Conservation (phyloP, 2,113 vertebrate genomes). For the Delphinapterus leucas region DNA sequence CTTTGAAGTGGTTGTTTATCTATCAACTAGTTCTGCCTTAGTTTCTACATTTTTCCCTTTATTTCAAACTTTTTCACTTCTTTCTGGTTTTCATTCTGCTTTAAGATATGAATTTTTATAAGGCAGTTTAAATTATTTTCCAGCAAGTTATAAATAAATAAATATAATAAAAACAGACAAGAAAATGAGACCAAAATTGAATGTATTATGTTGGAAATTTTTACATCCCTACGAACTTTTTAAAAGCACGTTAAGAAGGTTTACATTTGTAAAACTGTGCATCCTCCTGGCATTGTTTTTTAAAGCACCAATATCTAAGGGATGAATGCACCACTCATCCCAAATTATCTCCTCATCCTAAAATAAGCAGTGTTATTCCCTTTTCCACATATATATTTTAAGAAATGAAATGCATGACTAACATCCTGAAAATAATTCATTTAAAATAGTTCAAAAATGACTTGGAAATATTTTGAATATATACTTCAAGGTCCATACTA, state of each 20-base stretch:
- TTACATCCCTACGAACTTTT: constrained; percentile 27
- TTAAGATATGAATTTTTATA: constrained; percentile 20
- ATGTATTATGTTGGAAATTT: constrained; percentile 38
- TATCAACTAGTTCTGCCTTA: background rate
- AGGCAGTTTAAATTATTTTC: constrained; percentile 50
- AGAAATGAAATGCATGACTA: constrained; percentile 40
- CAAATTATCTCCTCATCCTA: constrained; percentile 56
- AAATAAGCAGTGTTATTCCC: constrained; percentile 20
- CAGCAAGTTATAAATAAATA: constrained; percentile 65
- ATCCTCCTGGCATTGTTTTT: constrained; percentile 22
- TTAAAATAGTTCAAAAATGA: constrained; percentile 14
- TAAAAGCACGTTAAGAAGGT: constrained; percentile 27
- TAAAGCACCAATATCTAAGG: background rate
- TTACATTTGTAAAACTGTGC: constrained; percentile 51
- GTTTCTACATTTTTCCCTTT: background rate
- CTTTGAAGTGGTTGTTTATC: background rate
- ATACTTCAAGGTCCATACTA: background rate
- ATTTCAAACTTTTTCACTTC: background rate
- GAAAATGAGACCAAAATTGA: constrained; percentile 45
- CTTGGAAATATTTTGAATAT: constrained; percentile 10
- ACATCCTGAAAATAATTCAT: constrained; percentile 31
- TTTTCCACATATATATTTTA: constrained; percentile 12
- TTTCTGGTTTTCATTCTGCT: background rate
- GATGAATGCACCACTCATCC: constrained; percentile 17
- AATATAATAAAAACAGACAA: constrained; percentile 57